Conservation (phyloP, 2,797 vertebrate species). For the Capromys pilorides region DNA sequence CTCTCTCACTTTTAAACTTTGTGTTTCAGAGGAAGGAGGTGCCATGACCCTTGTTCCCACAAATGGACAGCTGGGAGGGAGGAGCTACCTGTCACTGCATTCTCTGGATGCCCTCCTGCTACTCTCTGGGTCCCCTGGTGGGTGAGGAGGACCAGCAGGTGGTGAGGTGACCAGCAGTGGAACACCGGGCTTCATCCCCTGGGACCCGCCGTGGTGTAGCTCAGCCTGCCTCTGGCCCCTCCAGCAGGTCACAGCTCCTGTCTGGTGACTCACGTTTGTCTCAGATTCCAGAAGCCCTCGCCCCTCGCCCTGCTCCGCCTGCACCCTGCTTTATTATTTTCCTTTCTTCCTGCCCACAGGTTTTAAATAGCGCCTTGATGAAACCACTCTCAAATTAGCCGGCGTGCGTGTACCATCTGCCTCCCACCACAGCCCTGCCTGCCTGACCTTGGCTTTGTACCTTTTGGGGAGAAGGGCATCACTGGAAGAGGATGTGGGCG, state of each 20-base stretch:
- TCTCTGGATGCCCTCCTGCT: neutral
- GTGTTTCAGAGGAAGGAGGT: neutral
- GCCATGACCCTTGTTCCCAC: neutral
- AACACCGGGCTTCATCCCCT: rapidly evolving
- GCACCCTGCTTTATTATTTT: neutral
- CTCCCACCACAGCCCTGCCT: neutral
- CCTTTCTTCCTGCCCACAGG: neutral
- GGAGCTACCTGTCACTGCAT: neutral
- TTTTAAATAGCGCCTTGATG: neutral
- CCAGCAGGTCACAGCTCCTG: neutral
- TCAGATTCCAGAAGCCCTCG: neutral
- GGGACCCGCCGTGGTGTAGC: neutral
- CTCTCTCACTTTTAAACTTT: too few relatives aligned
- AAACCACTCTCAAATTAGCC: neutral
- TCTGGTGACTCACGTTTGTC: neutral
- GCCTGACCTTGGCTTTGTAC: neutral
- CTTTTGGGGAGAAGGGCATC: neutral
- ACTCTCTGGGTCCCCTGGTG: neutral
- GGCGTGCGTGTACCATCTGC: neutral
- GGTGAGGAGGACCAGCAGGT: rapidly evolving
- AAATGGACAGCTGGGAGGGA: neutral
- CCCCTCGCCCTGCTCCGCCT: neutral
- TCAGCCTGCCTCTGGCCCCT: neutral
- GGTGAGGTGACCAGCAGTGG: neutral
- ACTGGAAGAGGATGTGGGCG: neutral